A percentile compares a stretch with the other conserved stretches of the same genome.
Evolutionary conservation across 2,888 invertebrate species (phyloP).

Genomic region (Choreutis nemorana): DNA sequence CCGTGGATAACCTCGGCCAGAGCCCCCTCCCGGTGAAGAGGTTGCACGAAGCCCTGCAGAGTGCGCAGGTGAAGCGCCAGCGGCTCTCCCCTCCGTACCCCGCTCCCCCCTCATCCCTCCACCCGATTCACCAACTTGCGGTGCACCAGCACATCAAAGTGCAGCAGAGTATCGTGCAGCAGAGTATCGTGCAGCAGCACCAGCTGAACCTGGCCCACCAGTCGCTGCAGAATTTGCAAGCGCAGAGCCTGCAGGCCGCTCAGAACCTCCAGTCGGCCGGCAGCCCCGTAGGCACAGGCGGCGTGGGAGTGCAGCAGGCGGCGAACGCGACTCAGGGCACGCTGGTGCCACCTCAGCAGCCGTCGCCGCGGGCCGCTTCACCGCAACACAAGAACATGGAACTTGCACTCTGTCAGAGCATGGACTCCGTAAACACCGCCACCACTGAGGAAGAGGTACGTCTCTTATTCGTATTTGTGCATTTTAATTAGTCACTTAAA

Average conservation of each 20-base stretch:
- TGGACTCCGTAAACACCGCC: slow-evolving; percentile 96
- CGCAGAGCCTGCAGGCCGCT: slow-evolving; percentile 35
- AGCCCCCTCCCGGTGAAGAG: slow-evolving; percentile 65
- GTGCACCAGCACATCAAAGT: slow-evolving; percentile 59
- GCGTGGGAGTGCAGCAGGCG: slow-evolving; percentile 42
- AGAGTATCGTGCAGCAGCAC: slow-evolving; percentile 58
- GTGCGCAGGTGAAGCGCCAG: slow-evolving; percentile 69
- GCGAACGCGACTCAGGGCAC: slow-evolving; percentile 46
- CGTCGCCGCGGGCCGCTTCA: slow-evolving; percentile 45
- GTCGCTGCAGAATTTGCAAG: slow-evolving; percentile 49
- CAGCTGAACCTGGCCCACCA: slow-evolving; percentile 57
- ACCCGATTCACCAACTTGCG: slow-evolving; percentile 54
- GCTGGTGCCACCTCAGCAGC: slow-evolving; percentile 56
- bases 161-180: slow-evolving; percentile 58
- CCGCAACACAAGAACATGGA: slow-evolving; percentile 62
- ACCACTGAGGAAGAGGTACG: slow-evolving; percentile 97
- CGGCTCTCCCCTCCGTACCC: slow-evolving; percentile 68
- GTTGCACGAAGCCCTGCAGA: slow-evolving; percentile 69
- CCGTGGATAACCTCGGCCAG: slow-evolving; percentile 67
- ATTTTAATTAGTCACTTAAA: too few species aligned
- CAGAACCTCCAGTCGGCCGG: slow-evolving; percentile 23
- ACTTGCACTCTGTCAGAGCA: slow-evolving; percentile 91
- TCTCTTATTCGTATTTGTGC: slow-evolving; percentile 14
- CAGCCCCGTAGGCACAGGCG: slow-evolving; percentile 41
- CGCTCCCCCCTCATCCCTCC: slow-evolving; percentile 52